phyloP scores from a whole-genome alignment of 2,797 vertebrate genomes.

The Onychomys leucogaster region DNA sequence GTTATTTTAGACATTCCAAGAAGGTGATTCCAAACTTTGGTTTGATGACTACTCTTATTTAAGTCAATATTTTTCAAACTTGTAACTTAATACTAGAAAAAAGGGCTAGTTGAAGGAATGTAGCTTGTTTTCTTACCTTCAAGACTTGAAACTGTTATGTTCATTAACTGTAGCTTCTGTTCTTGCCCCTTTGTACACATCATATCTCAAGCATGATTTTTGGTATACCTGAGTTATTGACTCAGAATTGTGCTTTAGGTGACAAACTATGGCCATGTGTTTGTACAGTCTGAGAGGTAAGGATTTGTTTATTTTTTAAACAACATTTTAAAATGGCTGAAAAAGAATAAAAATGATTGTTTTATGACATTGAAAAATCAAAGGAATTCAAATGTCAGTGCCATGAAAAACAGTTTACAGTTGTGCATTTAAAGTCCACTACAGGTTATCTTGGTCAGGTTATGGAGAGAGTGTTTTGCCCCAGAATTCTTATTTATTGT shows the following conservation, averaged over 20 bases:
- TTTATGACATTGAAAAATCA: not conserved
- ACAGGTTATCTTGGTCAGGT: not conserved
- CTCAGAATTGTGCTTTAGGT: not conserved
- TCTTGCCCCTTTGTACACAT: not conserved
- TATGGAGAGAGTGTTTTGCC: conserved; percentile 18
- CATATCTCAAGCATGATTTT: not conserved
- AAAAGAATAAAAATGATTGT: conserved; percentile 10
- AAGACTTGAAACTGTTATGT: not conserved
- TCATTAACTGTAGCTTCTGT: not conserved
- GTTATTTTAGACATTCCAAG: conserved; percentile 55
- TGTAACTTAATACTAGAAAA: conserved; percentile 25
- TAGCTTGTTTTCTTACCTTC: not conserved
- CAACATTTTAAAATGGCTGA: not conserved
- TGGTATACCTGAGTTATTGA: not conserved
- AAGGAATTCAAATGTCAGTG: not conserved
- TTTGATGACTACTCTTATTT: conserved; percentile 43
- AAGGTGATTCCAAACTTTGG: conserved; percentile 65
- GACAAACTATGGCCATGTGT: not conserved
- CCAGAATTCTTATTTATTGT: conserved; percentile 46
- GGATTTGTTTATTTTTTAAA: not conserved
- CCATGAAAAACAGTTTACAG: conserved; percentile 20
- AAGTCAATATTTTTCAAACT: conserved; percentile 54
- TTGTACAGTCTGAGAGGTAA: not conserved
- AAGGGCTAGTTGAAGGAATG: conserved; percentile 19
- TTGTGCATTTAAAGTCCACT: not conserved